These are phyloP conservation scores for Ooceraea biroi DNA, from an alignment of 1,140 invertebrate genomes.

Conservation along the genomic window DNA sequence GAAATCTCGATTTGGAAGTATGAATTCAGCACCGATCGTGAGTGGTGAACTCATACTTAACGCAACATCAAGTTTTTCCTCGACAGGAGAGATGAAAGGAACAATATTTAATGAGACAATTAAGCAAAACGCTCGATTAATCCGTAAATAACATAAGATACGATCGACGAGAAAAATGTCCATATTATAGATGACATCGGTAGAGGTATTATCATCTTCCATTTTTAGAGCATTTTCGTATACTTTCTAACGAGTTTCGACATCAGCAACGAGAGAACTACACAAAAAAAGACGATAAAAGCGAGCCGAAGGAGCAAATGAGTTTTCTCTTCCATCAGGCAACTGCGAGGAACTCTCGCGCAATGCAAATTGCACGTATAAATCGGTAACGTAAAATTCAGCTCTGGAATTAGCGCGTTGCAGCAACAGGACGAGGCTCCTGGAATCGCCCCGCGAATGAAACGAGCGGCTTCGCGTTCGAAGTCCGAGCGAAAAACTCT, in stretches of 20 bases:
- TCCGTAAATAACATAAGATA: too few relatives aligned
- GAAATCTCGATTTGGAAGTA: too few relatives aligned
- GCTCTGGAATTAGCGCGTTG: constrained; percentile 29
- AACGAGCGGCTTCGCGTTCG: constrained; percentile 6
- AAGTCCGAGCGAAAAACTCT: constrained; percentile 35
- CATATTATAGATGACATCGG: background rate
- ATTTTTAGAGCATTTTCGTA: background rate
- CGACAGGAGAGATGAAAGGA: background rate
- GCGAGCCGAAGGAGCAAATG: background rate
- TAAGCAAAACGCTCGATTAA: constrained; percentile 18
- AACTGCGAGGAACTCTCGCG: constrained; percentile 4
- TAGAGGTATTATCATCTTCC: too few relatives aligned
- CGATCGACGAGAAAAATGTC: background rate
- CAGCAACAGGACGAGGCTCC: constrained; percentile 30
- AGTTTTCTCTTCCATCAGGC: constrained; percentile 41
- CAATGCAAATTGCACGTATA: constrained; percentile 8
- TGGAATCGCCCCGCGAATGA: constrained; percentile 11
- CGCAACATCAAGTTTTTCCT: too few relatives aligned
- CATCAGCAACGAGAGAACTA: background rate
- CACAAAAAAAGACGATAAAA: background rate
- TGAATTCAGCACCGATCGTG: constrained; percentile 18
- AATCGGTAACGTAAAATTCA: constrained; percentile 13
- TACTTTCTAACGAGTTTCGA: constrained; percentile 6
- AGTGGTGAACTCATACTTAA: constrained; percentile 29
- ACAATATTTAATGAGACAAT: constrained; percentile 25